phyloP scores from a whole-genome alignment of 2,113 vertebrate species.

The Larimichthys crocea region DNA sequence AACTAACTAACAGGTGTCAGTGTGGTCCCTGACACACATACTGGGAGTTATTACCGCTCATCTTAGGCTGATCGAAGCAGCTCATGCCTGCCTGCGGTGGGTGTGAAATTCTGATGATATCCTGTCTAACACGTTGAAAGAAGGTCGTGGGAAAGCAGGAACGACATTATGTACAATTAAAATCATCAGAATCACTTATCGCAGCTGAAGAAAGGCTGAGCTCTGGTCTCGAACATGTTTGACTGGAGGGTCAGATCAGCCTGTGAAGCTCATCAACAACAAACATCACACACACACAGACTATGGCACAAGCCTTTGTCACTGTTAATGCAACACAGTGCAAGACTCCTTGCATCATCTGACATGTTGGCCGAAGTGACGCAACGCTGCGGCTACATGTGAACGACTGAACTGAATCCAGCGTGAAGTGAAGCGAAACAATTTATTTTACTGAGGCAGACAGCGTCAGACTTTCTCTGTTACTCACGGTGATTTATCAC shows the following conservation, averaged over 20 bases:
- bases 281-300: not conserved
- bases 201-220: not conserved
- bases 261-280: conserved; percentile 7
- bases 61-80: not conserved
- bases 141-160: not conserved
- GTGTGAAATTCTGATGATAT: not conserved
- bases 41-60: not conserved
- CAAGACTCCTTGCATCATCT: conserved; percentile 58
- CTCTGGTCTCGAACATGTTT: not conserved
- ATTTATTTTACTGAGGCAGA: too few species aligned
- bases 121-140: not conserved
- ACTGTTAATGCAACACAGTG: conserved; percentile 47
- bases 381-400: conserved; percentile 28
- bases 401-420: not conserved
- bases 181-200: not conserved
- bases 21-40: not conserved
- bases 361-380: conserved; percentile 34
- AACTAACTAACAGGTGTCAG: not conserved
- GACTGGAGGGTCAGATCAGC: conserved; percentile 11
- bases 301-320: not conserved
- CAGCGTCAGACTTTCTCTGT: too few species aligned
- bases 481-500: too few species aligned
- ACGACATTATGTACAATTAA: not conserved
- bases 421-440: too few species aligned
- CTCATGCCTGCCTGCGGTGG: not conserved